Evolutionary conservation across 2,113 vertebrate species (phyloP).

Genomic region (Rhinichthys klamathensis): DNA sequence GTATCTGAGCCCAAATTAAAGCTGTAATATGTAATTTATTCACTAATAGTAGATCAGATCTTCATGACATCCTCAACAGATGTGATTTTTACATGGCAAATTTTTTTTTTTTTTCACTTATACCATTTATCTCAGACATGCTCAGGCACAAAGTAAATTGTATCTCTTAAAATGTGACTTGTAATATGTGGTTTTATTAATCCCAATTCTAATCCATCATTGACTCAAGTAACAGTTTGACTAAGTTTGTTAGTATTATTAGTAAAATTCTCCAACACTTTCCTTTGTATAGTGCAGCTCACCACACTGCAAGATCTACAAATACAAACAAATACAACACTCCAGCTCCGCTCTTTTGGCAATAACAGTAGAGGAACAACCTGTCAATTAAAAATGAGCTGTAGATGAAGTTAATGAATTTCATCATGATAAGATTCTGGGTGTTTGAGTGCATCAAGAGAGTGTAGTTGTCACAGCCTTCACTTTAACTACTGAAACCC

Average conservation of each 20-base stretch:
- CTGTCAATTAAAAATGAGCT: slow-evolving; percentile 20
- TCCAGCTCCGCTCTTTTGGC: not conserved
- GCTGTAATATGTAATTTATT: not conserved
- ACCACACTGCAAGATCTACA: not conserved
- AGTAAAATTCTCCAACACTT: too few species aligned
- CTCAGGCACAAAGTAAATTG: not conserved
- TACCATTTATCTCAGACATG: not conserved
- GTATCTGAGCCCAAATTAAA: not conserved
- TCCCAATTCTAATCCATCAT: too few species aligned
- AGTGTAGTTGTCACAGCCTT: not conserved
- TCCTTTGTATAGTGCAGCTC: too few species aligned
- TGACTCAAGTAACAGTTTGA: too few species aligned
- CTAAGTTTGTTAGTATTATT: too few species aligned
- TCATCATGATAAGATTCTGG: not conserved
- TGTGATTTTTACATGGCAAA: not conserved
- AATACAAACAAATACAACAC: not conserved
- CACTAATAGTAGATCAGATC: not conserved
- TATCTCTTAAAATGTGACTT: not conserved
- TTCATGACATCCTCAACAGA: not conserved
- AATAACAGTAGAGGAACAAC: not conserved
- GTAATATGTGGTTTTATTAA: too few species aligned
- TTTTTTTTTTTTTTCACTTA: not conserved
- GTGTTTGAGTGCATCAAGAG: not conserved
- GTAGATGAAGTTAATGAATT: not conserved
- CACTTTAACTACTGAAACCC: slow-evolving; percentile 10